Conservation (phyloP, 2,888 invertebrate species). For the Cryptus viduatorius region DNA sequence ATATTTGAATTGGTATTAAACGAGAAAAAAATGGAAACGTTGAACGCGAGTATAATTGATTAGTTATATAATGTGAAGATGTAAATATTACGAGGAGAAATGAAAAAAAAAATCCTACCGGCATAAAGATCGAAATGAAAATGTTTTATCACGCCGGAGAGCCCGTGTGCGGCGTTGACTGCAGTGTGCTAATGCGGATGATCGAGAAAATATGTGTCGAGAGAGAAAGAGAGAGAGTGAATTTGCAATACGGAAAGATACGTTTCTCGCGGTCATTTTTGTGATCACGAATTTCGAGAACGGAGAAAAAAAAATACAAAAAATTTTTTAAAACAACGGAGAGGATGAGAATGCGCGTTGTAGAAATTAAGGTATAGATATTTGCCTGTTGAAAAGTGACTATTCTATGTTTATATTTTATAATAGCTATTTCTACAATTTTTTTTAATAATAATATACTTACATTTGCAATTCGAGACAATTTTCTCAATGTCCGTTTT, state of each 20-base stretch:
- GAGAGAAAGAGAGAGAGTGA: conserved; percentile 5
- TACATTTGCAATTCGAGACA: conserved; percentile 72
- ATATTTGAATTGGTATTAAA: conserved; percentile 76
- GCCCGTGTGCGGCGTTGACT: conserved; percentile 62
- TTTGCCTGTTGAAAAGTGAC: conserved; percentile 81
- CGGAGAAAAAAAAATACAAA: conserved; percentile 70
- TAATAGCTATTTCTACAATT: conserved; percentile 80
- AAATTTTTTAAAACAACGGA: conserved; percentile 45
- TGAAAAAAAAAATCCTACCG: conserved; percentile 63
- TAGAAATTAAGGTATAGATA: conserved; percentile 77
- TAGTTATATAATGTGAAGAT: conserved; percentile 59
- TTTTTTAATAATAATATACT: conserved; percentile 70
- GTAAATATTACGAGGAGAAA: conserved; percentile 51
- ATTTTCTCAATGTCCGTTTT: conserved; percentile 67
- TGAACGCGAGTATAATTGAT: conserved; percentile 58
- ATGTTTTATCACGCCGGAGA: conserved; percentile 70
- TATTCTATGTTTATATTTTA: conserved; percentile 82
- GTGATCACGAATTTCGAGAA: conserved; percentile 62
- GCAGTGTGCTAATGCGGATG: conserved; percentile 50
- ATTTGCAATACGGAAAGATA: conserved; percentile 66
- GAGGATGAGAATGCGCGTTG: conserved; percentile 71
- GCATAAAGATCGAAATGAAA: conserved; percentile 66
- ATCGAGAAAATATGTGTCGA: conserved; percentile 60
- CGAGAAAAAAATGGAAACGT: conserved; percentile 47
- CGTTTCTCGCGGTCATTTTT: conserved; percentile 62